phyloP scores from a whole-genome alignment of 2,888 invertebrate species.

The Lingula anatina region DNA sequence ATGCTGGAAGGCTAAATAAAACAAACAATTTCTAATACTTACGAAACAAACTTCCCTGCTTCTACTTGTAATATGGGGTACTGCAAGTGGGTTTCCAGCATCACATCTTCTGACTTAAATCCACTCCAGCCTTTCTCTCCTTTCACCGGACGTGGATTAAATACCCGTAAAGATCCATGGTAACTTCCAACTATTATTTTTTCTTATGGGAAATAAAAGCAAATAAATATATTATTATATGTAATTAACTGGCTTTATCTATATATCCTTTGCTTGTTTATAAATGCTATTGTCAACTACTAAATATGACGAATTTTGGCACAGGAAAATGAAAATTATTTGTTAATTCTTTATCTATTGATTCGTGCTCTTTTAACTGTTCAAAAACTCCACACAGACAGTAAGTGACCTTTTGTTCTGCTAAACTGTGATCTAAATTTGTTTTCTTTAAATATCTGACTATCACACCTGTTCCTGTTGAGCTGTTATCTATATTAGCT shows the following conservation, averaged over 20 bases:
- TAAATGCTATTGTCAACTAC: no score
- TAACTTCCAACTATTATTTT: conserved; percentile 77
- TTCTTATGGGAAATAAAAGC: conserved; percentile 28
- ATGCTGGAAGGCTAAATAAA: neutral
- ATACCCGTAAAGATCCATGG: conserved; percentile 74
- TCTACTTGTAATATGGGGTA: conserved; percentile 75
- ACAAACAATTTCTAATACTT: conserved; percentile 48
- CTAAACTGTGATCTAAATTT: no score
- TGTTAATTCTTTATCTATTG: no score
- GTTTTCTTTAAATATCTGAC: no score
- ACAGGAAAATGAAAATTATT: no score
- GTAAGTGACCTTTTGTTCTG: no score
- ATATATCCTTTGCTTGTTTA: no score
- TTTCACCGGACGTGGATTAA: conserved; percentile 59
- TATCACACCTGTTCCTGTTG: conserved; percentile 24
- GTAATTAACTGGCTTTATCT: no score
- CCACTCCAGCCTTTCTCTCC: conserved; percentile 39
- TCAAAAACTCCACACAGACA: no score
- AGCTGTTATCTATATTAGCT: conserved; percentile 54
- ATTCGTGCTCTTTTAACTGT: no score
- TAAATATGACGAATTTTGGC: no score
- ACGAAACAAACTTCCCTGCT: conserved; percentile 80
- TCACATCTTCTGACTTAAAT: conserved; percentile 54
- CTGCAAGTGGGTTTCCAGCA: conserved; percentile 72
- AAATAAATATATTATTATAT: neutral